A percentile compares a stretch with the other conserved stretches of the same genome.
Evolutionary conservation across 2,888 invertebrate genomes (phyloP).

Genomic region (Pyrrhia umbra): DNA sequence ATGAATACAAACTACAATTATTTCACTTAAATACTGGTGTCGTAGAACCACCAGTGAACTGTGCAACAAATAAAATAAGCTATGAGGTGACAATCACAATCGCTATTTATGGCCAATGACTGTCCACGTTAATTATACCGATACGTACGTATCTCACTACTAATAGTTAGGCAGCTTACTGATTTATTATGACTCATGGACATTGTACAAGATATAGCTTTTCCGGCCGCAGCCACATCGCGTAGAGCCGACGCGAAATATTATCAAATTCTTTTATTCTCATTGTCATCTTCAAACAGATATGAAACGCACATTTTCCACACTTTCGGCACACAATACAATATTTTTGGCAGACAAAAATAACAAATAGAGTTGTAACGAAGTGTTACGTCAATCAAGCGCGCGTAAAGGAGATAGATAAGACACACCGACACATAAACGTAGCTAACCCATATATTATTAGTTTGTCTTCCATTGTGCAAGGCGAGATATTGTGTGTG

Average conservation of each 20-base stretch:
- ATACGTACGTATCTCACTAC: conserved; percentile 57
- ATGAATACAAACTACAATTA: conserved; percentile 12
- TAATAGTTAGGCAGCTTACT: conserved; percentile 57
- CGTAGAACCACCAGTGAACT: conserved; percentile 23
- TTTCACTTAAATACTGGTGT: conserved; percentile 26
- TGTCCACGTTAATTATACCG: conserved; percentile 71
- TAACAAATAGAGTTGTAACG: conserved; percentile 69
- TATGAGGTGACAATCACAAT: conserved; percentile 67
- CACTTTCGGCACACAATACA: conserved; percentile 64
- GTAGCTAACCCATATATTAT: conserved; percentile 85
- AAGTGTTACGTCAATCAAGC: conserved; percentile 79
- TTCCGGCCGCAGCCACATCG: conserved; percentile 48
- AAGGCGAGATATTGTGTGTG: conserved; percentile 87
- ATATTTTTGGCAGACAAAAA: conserved; percentile 74
- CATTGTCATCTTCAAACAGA: conserved; percentile 51
- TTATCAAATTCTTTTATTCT: conserved; percentile 41
- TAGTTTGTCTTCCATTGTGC: conserved; percentile 85
- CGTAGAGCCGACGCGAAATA: conserved; percentile 28
- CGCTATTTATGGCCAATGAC: conserved; percentile 71
- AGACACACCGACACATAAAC: conserved; percentile 79
- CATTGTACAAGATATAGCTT: conserved; percentile 55
- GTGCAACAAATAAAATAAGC: conserved; percentile 54
- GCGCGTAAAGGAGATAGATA: conserved; percentile 79
- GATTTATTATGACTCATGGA: conserved; percentile 62
- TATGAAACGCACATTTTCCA: conserved; percentile 58